Evolutionary conservation across 1,140 invertebrate genomes (phyloP), one percentile per base, ranked within the genome.

Genomic region (Callitettix versicolor): DNA sequence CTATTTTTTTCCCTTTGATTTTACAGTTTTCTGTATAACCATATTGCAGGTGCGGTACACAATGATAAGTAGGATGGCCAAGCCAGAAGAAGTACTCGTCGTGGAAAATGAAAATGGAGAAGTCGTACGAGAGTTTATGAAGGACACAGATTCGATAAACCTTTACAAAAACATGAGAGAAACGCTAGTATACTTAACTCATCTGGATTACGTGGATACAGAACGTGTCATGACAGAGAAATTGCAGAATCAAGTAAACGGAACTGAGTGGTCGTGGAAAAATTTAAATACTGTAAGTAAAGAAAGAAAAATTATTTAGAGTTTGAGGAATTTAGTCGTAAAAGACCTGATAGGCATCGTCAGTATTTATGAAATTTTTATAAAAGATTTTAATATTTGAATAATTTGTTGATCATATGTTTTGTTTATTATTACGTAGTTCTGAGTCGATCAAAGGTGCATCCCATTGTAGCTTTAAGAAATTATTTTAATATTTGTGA

Each of bases 71-170:
- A 81, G 95, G 62, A 99, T 99, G 97, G 97, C 96, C 0, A 99
- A 98, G 71, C 97, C 97, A 0, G 97, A 99, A 72, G 97, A 99
- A 76, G 97, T 99, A 5, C 76, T 99, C n/a, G 94, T 99, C 51
- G 96, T 99, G n/a, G 96, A 99, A 72, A 99, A 99, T 78, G 97
- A 99, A 71, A 97, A 99, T 73, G 97, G 97, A 22, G 97, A 99
- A 76, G 95, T 99, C 50, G 95, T 99, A 1, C 74, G 97, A 46
- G 97, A 99, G 71, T 97, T 99, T 68, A 98, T 99, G 91, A 98
- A 98, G 72, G 97, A 99, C 71, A 99, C 97, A 40, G 97, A 99
- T 76, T 92, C 95, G 9, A 98, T 99, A 61, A 97, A 97, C 74
- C 78, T 99, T 63, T 99, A 99, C 72, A 99, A 98, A 73, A 99